Evolutionary conservation across 1,140 invertebrate species (phyloP).

Genomic region (Linepithema humile): DNA sequence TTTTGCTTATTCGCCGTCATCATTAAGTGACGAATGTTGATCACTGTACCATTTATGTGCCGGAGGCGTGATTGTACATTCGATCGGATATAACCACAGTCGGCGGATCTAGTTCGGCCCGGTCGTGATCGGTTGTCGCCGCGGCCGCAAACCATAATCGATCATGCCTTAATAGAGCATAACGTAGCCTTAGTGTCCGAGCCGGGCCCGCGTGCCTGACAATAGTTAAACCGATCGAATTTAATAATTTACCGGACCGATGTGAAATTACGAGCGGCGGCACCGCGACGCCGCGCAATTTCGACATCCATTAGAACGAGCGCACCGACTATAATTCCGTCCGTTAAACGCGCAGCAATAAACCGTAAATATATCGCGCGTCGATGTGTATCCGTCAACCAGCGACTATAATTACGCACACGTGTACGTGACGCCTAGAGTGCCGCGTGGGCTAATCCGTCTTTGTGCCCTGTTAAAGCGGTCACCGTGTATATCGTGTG

Average conservation of each 20-base stretch:
- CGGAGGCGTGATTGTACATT: slow-evolving; percentile 14
- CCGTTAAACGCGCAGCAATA: slow-evolving; percentile 46
- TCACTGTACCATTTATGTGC: neutral
- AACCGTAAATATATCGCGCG: slow-evolving; percentile 40
- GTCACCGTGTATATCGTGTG: neutral
- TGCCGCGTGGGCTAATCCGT: slow-evolving; percentile 28
- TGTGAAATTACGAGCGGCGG: slow-evolving; percentile 38
- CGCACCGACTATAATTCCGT: slow-evolving; percentile 33
- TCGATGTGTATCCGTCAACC: slow-evolving; percentile 42
- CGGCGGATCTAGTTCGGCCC: neutral
- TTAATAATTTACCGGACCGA: slow-evolving; percentile 49
- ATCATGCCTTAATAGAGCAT: slow-evolving; percentile 53
- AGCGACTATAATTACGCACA: slow-evolving; percentile 31
- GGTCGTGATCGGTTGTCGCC: slow-evolving; percentile 34
- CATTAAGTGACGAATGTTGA: neutral
- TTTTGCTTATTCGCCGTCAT: neutral
- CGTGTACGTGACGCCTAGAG: slow-evolving; percentile 8
- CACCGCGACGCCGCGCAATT: slow-evolving; percentile 18
- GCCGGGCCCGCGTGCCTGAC: neutral
- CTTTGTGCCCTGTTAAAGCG: slow-evolving; percentile 31
- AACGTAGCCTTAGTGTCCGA: slow-evolving; percentile 44
- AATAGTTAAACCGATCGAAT: slow-evolving; percentile 50
- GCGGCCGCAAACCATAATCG: slow-evolving; percentile 42
- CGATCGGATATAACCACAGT: slow-evolving; percentile 33
- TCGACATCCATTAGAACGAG: slow-evolving; percentile 52